A percentile compares a stretch with the other conserved stretches of the same genome.
Evolutionary conservation across 1,140 invertebrate genomes (phyloP).

Genomic region (Spodoptera frugiperda): DNA sequence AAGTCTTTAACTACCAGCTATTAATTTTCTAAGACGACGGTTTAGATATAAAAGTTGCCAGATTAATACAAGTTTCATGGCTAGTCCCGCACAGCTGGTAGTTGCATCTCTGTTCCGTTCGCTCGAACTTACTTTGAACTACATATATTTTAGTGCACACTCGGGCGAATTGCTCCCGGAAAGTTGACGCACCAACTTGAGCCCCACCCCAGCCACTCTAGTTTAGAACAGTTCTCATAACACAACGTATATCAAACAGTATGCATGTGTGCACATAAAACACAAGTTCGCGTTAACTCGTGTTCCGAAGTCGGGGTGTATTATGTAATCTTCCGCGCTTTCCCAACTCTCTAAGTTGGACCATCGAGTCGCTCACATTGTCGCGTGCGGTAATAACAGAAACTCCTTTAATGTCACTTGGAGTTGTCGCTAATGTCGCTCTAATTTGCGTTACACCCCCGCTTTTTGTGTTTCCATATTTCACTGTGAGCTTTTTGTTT

Average conservation of each 20-base stretch:
- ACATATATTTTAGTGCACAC: constrained; percentile 64
- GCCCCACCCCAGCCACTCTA: constrained; percentile 38
- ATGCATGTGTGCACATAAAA: constrained; percentile 54
- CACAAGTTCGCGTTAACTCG: constrained; percentile 57
- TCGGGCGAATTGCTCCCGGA: constrained; percentile 54
- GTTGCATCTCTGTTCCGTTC: constrained; percentile 45
- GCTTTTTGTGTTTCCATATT: constrained; percentile 57
- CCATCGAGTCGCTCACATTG: constrained; percentile 50
- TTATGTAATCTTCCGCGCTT: constrained; percentile 59
- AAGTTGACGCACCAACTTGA: constrained; percentile 56
- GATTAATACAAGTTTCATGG: constrained; percentile 45
- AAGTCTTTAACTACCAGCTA: constrained; percentile 3
- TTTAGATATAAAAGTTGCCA: constrained; percentile 19
- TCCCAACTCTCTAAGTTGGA: constrained; percentile 53
- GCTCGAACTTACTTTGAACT: constrained; percentile 63
- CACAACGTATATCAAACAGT: constrained; percentile 44
- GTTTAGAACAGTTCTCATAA: constrained; percentile 54
- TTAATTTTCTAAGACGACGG: constrained; percentile 24
- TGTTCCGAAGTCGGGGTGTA: constrained; percentile 49
- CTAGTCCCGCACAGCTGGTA: constrained; percentile 47
- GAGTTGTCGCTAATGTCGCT: constrained; percentile 55
- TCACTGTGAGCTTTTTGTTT: constrained; percentile 57
- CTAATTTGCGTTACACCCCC: constrained; percentile 59
- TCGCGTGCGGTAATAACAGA: constrained; percentile 57
- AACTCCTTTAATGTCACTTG: constrained; percentile 57